Evolutionary conservation across 2,888 invertebrate genomes (phyloP).

Genomic region (Xestia sexstrigata): DNA sequence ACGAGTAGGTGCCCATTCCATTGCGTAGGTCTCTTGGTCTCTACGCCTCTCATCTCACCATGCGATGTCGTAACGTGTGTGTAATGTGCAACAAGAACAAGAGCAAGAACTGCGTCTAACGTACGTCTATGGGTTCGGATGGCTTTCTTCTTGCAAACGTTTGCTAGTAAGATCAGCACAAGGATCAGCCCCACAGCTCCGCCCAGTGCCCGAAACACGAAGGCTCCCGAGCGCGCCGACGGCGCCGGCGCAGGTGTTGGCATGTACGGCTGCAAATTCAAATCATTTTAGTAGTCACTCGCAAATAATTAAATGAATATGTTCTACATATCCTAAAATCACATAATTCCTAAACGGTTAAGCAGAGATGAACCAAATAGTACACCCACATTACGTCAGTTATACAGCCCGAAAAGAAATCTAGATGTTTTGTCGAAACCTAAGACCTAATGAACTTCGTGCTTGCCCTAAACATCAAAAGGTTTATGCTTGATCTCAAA

Average conservation of each 20-base stretch:
- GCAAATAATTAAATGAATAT: neutral
- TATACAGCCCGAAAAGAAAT: neutral
- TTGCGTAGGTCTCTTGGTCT: neutral
- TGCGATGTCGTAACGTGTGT: neutral
- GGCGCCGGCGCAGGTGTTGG: neutral
- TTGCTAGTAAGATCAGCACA: neutral
- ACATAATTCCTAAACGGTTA: neutral
- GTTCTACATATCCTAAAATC: neutral
- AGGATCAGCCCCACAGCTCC: neutral
- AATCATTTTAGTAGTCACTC: neutral
- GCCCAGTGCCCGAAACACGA: neutral
- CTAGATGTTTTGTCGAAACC: neutral
- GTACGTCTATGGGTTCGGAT: neutral
- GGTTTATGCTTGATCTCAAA: neutral
- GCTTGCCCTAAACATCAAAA: neutral
- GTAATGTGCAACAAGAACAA: neutral
- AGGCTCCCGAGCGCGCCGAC: accelerated
- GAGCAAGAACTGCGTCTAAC: neutral
- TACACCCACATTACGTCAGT: neutral
- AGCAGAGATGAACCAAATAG: neutral
- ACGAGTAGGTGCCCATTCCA: neutral
- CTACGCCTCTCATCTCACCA: neutral
- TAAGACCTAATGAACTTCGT: neutral
- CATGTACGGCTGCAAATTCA: neutral
- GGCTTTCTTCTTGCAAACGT: no score